Conservation (phyloP, 2,113 vertebrate genomes). For the Pomatostomus ruficeps region DNA sequence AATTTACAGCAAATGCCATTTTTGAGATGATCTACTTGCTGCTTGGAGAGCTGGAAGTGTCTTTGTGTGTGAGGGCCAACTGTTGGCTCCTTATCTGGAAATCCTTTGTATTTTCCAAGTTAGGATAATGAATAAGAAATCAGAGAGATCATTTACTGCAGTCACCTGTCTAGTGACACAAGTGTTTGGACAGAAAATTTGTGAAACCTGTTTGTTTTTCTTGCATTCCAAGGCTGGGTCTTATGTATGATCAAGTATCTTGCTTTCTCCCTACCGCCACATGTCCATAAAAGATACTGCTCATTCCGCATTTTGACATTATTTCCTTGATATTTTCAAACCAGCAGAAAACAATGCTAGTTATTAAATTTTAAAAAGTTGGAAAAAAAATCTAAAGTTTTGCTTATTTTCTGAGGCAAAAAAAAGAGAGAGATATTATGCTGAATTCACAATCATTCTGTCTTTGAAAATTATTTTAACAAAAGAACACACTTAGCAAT, state of each 20-base stretch:
- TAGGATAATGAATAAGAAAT: too few relatives aligned
- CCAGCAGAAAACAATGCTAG: neutral
- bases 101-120: too few relatives aligned
- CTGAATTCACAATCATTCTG: neutral
- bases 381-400: neutral
- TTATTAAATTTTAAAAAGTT: neutral
- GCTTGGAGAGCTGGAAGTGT: too few relatives aligned
- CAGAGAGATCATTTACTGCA: too few relatives aligned
- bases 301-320: neutral
- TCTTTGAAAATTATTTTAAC: neutral
- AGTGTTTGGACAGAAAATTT: too few relatives aligned
- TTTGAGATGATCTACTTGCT: too few relatives aligned
- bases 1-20: too few relatives aligned
- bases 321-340: neutral
- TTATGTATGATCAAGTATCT: neutral
- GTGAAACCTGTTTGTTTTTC: too few relatives aligned
- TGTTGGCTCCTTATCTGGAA: too few relatives aligned
- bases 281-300: neutral
- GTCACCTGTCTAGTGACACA: too few relatives aligned
- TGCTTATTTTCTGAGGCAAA: neutral
- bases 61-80: too few relatives aligned
- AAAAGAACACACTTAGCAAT: neutral
- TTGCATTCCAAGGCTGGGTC: too few relatives aligned
- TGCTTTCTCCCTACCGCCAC: neutral
- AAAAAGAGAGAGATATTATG: neutral